phyloP scores from a whole-genome alignment of 1,140 invertebrate species.

The Drosophila seguyi region DNA sequence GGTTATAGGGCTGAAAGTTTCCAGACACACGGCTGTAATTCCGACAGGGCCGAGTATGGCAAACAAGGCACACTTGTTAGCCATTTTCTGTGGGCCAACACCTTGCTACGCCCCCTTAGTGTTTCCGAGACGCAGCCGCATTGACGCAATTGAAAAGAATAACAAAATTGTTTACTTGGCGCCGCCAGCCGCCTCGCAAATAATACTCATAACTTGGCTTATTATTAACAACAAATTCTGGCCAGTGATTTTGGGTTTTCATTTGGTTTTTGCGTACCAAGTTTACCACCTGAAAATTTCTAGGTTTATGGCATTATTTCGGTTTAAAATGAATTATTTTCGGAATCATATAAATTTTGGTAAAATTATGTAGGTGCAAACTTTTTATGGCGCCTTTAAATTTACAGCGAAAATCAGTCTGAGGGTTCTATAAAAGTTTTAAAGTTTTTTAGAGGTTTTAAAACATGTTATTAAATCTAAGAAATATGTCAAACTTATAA shows the following conservation, averaged over 20 bases:
- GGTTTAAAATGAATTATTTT: not conserved
- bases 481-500: not conserved
- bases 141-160: constrained; percentile 74
- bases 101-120: constrained; percentile 10
- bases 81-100: constrained; percentile 14
- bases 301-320: not conserved
- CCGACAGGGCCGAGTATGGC: constrained; percentile 34
- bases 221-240: constrained; percentile 33
- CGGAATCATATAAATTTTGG: not conserved
- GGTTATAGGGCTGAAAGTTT: not conserved
- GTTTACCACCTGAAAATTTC: constrained; percentile 4
- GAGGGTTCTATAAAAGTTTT: not conserved
- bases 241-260: constrained; percentile 11
- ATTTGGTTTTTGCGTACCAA: constrained; percentile 8
- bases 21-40: constrained; percentile 18
- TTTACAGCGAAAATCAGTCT: no score
- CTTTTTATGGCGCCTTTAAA: not conserved
- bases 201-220: constrained; percentile 35
- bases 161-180: constrained; percentile 55
- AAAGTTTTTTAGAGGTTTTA: not conserved
- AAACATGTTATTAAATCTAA: not conserved
- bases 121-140: constrained; percentile 31
- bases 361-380: not conserved
- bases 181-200: constrained; percentile 27
- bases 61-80: constrained; percentile 40